Percentiles rank a stretch among this genome's conserved stretches.
These are phyloP conservation scores for Tupaia chinensis DNA, from an alignment of 2,113 vertebrate species.

Conservation along the genomic window DNA sequence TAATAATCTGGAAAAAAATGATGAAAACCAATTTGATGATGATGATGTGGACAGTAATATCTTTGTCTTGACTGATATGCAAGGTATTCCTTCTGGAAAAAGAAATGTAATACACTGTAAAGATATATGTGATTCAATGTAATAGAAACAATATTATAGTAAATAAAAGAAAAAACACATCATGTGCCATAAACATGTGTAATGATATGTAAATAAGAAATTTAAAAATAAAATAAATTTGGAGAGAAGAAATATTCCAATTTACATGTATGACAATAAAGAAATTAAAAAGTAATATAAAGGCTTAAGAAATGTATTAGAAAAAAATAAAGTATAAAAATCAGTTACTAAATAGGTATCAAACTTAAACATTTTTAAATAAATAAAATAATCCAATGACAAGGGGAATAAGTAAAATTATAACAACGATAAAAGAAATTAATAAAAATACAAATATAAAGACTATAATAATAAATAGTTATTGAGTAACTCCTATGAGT, in stretches of 20 bases:
- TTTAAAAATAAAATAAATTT: no score
- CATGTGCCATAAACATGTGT: no score
- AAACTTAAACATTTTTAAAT: conserved; percentile 26
- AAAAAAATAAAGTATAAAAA: conserved; percentile 15
- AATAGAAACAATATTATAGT: no score
- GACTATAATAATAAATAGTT: background rate
- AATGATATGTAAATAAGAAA: no score
- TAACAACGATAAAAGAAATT: conserved; percentile 24
- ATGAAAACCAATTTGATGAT: no score
- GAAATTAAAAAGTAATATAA: background rate
- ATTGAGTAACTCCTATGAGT: background rate
- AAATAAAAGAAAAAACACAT: no score
- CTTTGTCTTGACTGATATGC: no score
- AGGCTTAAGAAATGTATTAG: background rate
- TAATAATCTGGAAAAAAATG: no score
- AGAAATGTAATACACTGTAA: no score
- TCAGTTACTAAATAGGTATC: background rate
- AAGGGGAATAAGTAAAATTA: conserved; percentile 8
- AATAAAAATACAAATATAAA: background rate
- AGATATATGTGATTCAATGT: no score
- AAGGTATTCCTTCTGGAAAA: no score
- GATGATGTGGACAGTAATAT: no score
- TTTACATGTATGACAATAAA: conserved; percentile 6
- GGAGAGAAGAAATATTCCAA: background rate
- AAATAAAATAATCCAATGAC: background rate